Evolutionary conservation across 2,797 vertebrate species (phyloP), one percentile per base, ranked within the genome.

Genomic region (Mus spretus): DNA sequence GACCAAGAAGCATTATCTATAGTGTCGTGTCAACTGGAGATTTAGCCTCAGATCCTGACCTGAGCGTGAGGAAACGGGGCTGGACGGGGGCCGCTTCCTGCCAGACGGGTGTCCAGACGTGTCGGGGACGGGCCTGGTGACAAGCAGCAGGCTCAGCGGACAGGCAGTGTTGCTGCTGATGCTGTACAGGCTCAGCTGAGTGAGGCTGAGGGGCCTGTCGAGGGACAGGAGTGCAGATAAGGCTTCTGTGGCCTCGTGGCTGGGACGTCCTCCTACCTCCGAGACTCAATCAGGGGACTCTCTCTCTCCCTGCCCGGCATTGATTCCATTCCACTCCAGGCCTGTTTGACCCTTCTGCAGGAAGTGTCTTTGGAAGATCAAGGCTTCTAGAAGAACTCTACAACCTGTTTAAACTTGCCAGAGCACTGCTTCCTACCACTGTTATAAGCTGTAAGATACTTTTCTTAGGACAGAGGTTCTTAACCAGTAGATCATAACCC

Each of bases 81-180:
- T 53, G n/a, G 97, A 97, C 90, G 89, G 94, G 95, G 93, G 94
- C 22, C 31, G 89, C 96, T 96, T 97, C 97, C 96, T 96, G 95
- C 96, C 96, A 91, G 96, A 97, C 94, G 92, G 70, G 97, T 95
- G 97, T 97, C 97, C 95, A n/a, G 94, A 98, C 96, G 97, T 95
- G 97, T 97, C 97, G 11, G 20, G 15, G 95, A 98, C 78, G 79
- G 89, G 78, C 75, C 1, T 22, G 89, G 70, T 95, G 97, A 97
- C 97, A 98, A 94, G 96, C 95, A 63, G 94, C 53, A 93, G 95
- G 83, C 96, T 88, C 28, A 8, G 90, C 40, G 26, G 70, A 47
- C 37, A 72, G 85, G 85, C 85, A 59, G 83, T 77, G 28, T n/a
- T 7, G 6, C 2, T 1, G 19, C 57, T 97, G 96, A 94, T 97